A percentile compares a stretch with the other conserved stretches of the same genome.
These are phyloP conservation scores for Lithobates pipiens DNA, from an alignment of 2,797 vertebrate genomes.

Conservation along the genomic window DNA sequence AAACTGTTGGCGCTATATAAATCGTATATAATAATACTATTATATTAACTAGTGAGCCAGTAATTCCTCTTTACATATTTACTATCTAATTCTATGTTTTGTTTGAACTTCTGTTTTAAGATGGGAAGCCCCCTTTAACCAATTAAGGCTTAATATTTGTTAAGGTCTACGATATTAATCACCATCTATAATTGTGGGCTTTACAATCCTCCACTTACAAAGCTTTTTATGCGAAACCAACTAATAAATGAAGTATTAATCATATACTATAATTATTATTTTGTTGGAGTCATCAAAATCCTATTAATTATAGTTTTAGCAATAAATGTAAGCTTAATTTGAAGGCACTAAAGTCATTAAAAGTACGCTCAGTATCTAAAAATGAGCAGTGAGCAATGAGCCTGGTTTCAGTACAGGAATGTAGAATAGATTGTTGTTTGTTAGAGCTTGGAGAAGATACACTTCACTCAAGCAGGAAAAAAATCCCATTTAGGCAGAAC, in stretches of 20 bases:
- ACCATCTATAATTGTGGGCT: not conserved
- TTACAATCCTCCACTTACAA: not conserved
- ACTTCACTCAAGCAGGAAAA: not conserved
- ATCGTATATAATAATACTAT: no score
- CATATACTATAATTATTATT: constrained; percentile 20
- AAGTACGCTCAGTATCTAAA: not conserved
- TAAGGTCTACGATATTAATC: not conserved
- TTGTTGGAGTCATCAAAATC: constrained; percentile 13
- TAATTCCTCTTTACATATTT: no score
- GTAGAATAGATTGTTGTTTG: not conserved
- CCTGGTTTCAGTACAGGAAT: not conserved
- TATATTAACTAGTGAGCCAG: no score
- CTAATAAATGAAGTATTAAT: constrained; percentile 10
- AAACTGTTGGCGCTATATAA: no score
- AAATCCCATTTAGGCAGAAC: not conserved
- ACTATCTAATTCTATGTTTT: no score
- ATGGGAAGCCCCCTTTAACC: not conserved
- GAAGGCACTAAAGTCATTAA: constrained; percentile 8
- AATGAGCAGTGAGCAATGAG: not conserved
- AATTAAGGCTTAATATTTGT: not conserved
- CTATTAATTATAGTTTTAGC: not conserved
- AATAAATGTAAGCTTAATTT: not conserved
- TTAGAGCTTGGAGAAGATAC: not conserved
- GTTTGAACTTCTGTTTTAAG: no score
- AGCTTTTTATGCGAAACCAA: constrained; percentile 4